These are phyloP conservation scores for Melitaea athalia DNA, from an alignment of 2,888 invertebrate species.

Conservation along the genomic window DNA sequence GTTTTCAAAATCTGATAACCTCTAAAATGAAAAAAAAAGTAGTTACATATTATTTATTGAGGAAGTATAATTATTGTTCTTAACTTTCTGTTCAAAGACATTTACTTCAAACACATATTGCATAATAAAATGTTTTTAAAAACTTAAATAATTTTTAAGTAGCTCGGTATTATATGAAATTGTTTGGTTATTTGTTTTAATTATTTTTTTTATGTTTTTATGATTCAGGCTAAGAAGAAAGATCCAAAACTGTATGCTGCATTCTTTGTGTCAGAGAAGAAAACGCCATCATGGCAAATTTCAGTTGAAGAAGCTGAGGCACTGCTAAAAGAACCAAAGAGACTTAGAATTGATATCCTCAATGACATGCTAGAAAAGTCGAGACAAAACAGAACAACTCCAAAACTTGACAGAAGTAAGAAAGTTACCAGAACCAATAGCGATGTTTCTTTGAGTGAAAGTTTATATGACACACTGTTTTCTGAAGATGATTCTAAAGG, in stretches of 20 bases:
- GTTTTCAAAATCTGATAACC: too few relatives aligned
- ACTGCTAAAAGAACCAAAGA: slow-evolving; percentile 79
- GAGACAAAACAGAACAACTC: slow-evolving; percentile 50
- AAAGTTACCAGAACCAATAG: slow-evolving; percentile 69
- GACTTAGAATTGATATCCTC: slow-evolving; percentile 82
- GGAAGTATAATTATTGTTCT: too few relatives aligned
- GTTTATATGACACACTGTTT: slow-evolving; percentile 73
- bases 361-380: slow-evolving; percentile 61
- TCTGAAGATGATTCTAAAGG: slow-evolving; percentile 66
- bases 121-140: background rate
- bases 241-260: slow-evolving; percentile 78
- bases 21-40: too few relatives aligned
- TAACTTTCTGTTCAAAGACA: too few relatives aligned
- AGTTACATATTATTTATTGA: too few relatives aligned
- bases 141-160: background rate
- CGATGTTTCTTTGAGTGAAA: slow-evolving; percentile 75
- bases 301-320: slow-evolving; percentile 90
- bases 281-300: slow-evolving; percentile 84
- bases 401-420: slow-evolving; percentile 56
- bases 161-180: background rate
- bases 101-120: too few relatives aligned
- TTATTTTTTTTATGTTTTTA: slow-evolving; percentile 10
- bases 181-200: background rate
- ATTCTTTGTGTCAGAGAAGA: slow-evolving; percentile 78
- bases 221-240: slow-evolving; percentile 77